These are phyloP conservation scores for Mizuhopecten yessoensis DNA, from an alignment of 1,140 invertebrate species.

Conservation along the genomic window DNA sequence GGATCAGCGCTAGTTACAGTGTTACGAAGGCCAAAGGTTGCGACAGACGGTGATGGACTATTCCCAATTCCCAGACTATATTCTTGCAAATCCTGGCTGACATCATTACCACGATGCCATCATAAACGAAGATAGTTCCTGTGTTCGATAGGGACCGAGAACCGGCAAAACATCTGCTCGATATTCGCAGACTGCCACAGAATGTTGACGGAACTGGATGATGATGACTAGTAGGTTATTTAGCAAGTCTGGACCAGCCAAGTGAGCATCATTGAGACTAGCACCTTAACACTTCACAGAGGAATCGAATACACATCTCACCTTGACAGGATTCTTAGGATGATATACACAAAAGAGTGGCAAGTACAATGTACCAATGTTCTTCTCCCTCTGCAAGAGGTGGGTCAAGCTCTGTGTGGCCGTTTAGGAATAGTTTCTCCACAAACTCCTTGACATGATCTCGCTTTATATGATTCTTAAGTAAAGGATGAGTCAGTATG, in stretches of 20 bases:
- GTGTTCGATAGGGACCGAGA: neutral
- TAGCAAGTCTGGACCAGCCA: neutral
- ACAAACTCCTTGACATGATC: constrained; percentile 43
- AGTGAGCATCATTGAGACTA: neutral
- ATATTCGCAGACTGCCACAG: neutral
- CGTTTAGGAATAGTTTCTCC: neutral
- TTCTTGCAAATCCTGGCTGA: neutral
- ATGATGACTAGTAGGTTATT: neutral
- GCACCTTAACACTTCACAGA: neutral
- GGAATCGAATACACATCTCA: neutral
- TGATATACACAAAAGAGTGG: constrained; percentile 51
- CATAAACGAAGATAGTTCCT: neutral
- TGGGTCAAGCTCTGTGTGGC: neutral
- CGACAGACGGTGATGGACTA: neutral
- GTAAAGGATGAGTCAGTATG: neutral
- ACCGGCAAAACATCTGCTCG: neutral
- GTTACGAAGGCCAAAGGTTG: neutral
- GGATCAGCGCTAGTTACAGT: neutral
- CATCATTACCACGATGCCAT: neutral
- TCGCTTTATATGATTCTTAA: neutral
- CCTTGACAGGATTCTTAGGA: neutral
- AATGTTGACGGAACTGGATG: neutral
- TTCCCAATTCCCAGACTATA: neutral
- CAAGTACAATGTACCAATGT: constrained; percentile 45
- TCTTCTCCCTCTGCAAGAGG: neutral